Evolutionary conservation across 2,888 invertebrate species (phyloP), one percentile per base, ranked within the genome.

Genomic region (Macropis europaea): DNA sequence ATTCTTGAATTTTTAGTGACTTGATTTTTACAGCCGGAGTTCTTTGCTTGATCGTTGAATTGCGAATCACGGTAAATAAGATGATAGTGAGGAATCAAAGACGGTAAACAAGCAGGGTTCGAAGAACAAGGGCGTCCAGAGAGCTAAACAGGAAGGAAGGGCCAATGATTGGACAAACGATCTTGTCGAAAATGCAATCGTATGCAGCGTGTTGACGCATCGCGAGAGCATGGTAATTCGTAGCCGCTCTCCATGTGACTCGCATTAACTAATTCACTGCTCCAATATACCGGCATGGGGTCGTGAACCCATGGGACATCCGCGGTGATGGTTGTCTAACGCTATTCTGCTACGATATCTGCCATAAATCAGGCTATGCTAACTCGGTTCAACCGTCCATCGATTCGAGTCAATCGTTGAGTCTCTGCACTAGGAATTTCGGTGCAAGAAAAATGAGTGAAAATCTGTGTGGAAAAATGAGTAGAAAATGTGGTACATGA

Each of bases 221-320:
- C 72, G 61, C 74, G 74, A 53, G 71, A 75, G n/a, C n/a, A 73
- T 73, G 73, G 73, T 79, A 79, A 86, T 84, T 82, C 76, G 79
- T 81, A 73, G 71, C 71, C 75, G 73, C 69, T 77, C 66, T 19
- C 66, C 78, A 80, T 82, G 79, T 80, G 80, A 83, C 82, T 79
- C 78, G 69, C 82, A 86, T 86, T 85, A 87, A 86, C 83, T 85
- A 84, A 86, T 87, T 87, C 81, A 87, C 47, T 78, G 73, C 75
- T 82, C 81, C 79, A 81, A 85, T 82, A 76, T 66, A 71, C 63
- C 45, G 66, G 52, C 67, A 73, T 74, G 68, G 74, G 87, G 85
- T 86, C 86, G 82, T 85, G 82, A 87, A 87, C 87, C 82, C 82
- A 86, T 85, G 81, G 82, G 77, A 83, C 79, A 77, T 82, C 78